A percentile compares a stretch with the other conserved stretches of the same genome.
Evolutionary conservation across 2,797 vertebrate genomes (phyloP).

Genomic region (Novumbra hubbsi): DNA sequence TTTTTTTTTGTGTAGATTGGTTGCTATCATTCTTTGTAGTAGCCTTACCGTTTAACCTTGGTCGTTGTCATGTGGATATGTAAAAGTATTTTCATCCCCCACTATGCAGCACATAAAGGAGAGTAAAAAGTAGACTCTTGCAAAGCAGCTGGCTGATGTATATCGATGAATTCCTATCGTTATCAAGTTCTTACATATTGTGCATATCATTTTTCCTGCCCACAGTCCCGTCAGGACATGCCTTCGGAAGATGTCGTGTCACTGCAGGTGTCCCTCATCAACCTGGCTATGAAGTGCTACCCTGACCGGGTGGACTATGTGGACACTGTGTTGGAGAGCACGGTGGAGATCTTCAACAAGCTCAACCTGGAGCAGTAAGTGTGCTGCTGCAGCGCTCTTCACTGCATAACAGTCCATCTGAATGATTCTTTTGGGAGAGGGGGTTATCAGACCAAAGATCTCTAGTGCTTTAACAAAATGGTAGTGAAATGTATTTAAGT

Average conservation of each 20-base stretch:
- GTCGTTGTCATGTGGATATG: too few relatives aligned
- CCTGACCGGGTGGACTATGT: slow-evolving; percentile 97
- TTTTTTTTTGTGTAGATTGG: too few relatives aligned
- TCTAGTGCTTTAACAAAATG: too few relatives aligned
- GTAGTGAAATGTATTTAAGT: too few relatives aligned
- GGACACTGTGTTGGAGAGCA: slow-evolving; percentile 97
- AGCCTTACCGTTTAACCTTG: too few relatives aligned
- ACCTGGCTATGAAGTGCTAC: slow-evolving; percentile 98
- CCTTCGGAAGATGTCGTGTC: slow-evolving; percentile 97
- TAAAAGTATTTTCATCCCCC: too few relatives aligned
- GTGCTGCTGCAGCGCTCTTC: background rate
- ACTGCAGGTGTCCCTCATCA: slow-evolving; percentile 97
- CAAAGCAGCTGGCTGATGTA: too few relatives aligned
- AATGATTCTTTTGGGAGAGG: background rate
- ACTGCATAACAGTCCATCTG: background rate
- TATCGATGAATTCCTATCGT: background rate
- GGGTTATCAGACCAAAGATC: background rate
- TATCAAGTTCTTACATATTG: background rate
- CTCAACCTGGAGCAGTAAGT: slow-evolving; percentile 98
- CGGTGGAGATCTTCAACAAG: slow-evolving; percentile 97
- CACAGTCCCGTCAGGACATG: slow-evolving; percentile 97
- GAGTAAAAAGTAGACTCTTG: too few relatives aligned
- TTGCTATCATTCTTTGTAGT: too few relatives aligned
- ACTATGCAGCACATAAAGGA: too few relatives aligned
- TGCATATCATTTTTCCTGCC: background rate